Evolutionary conservation across 1,140 invertebrate genomes (phyloP).

Genomic region (Drosophila melanica): DNA sequence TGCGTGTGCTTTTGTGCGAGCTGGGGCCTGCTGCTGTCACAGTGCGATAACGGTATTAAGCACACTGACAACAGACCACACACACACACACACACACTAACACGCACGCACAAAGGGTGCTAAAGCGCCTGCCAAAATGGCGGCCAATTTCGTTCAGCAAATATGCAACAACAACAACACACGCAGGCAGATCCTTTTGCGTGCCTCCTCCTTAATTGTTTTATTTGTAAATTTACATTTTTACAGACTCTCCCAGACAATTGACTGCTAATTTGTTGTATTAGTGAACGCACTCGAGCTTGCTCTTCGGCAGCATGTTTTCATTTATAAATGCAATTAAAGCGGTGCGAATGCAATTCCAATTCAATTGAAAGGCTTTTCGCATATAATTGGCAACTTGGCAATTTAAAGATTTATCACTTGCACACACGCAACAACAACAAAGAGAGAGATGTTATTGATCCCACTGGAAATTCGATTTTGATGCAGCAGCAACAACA

Average conservation of each 20-base stretch:
- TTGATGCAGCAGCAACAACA: constrained; percentile 34
- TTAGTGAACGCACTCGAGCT: constrained; percentile 28
- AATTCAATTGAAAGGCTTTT: constrained; percentile 3
- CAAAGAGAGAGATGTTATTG: constrained; percentile 7
- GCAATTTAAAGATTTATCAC: constrained; percentile 5
- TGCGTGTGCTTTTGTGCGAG: constrained; percentile 22
- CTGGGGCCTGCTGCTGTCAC: constrained; percentile 61
- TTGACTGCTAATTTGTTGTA: constrained; percentile 46
- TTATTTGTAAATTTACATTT: constrained; percentile 24
- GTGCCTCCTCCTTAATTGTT: constrained; percentile 3
- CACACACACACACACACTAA: constrained; percentile 12
- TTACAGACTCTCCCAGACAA: background rate
- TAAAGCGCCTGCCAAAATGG: constrained; percentile 4
- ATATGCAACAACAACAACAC: constrained; percentile 43
- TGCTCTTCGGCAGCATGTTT: background rate
- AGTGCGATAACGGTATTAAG: constrained; percentile 77
- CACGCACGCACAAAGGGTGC: background rate
- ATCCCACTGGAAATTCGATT: constrained; percentile 70
- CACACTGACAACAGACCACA: constrained; percentile 68
- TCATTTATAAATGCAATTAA: constrained; percentile 64
- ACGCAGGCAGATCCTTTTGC: constrained; percentile 6
- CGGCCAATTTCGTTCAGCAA: constrained; percentile 43
- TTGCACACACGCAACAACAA: background rate
- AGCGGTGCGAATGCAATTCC: constrained; percentile 15
- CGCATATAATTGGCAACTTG: constrained; percentile 33